Conservation (phyloP, 2,888 invertebrate genomes). For the Idaea straminata region DNA sequence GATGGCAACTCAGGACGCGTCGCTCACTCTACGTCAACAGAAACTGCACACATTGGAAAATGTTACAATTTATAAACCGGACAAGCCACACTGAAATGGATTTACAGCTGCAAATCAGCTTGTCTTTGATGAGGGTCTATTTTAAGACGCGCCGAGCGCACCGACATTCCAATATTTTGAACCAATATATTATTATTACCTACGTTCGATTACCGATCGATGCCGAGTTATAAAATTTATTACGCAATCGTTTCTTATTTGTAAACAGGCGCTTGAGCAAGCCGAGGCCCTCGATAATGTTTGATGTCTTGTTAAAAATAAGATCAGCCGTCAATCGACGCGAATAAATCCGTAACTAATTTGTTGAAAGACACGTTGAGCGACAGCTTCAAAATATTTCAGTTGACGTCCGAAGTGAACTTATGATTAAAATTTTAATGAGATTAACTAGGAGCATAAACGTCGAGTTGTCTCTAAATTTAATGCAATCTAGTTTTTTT, state of each 20-base stretch:
- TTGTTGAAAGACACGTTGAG: slow-evolving; percentile 69
- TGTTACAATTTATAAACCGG: slow-evolving; percentile 77
- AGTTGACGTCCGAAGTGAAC: slow-evolving; percentile 50
- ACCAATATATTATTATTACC: slow-evolving; percentile 77
- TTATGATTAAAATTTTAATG: slow-evolving; percentile 71
- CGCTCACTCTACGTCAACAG: slow-evolving; percentile 39
- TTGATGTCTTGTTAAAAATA: slow-evolving; percentile 79
- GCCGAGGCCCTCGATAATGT: slow-evolving; percentile 69
- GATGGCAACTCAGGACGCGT: slow-evolving; percentile 54
- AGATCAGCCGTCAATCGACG: slow-evolving; percentile 70
- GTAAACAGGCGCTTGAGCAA: slow-evolving; percentile 75
- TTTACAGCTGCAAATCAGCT: slow-evolving; percentile 80
- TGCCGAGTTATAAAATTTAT: slow-evolving; percentile 78
- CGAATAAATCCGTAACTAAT: slow-evolving; percentile 74
- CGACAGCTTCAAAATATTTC: slow-evolving; percentile 65
- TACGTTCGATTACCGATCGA: slow-evolving; percentile 71
- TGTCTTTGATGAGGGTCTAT: slow-evolving; percentile 80
- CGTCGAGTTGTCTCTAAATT: slow-evolving; percentile 31
- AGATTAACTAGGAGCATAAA: slow-evolving; percentile 51
- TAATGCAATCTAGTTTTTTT: slow-evolving; percentile 32
- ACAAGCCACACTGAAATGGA: slow-evolving; percentile 78
- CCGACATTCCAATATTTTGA: slow-evolving; percentile 76
- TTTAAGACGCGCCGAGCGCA: slow-evolving; percentile 75
- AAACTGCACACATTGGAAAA: slow-evolving; percentile 40
- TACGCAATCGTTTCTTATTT: slow-evolving; percentile 77